Evolutionary conservation across 2,888 invertebrate genomes (phyloP).

Genomic region (Serrognathus titanus): DNA sequence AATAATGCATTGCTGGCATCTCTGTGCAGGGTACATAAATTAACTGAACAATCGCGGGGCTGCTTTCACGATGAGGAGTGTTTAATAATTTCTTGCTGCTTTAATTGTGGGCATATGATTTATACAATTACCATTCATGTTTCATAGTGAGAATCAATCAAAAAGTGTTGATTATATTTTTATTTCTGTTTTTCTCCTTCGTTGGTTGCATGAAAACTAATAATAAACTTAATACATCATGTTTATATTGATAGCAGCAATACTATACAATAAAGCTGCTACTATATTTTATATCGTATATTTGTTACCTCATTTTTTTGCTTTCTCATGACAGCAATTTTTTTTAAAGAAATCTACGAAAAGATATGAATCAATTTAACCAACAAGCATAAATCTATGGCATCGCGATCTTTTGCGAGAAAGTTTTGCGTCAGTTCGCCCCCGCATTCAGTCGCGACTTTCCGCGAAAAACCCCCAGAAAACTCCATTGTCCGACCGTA

Average conservation of each 20-base stretch:
- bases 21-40: conserved; percentile 13
- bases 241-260: too few relatives aligned
- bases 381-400: conserved; percentile 33
- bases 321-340: too few relatives aligned
- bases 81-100: not conserved
- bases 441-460: conserved; percentile 21
- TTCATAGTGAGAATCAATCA: not conserved
- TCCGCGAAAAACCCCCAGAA: conserved; percentile 26
- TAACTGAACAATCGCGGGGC: conserved; percentile 11
- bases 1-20: conserved; percentile 13
- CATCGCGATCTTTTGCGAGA: conserved; percentile 30
- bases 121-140: not conserved
- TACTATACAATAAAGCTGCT: too few relatives aligned
- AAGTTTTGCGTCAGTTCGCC: conserved; percentile 29
- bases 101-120: not conserved
- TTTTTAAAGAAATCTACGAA: conserved; percentile 7
- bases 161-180: too few relatives aligned
- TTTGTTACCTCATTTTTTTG: too few relatives aligned
- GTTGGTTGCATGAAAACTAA: too few relatives aligned
- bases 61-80: not conserved
- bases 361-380: conserved; percentile 26
- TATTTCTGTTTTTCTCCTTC: too few relatives aligned
- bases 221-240: too few relatives aligned
- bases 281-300: too few relatives aligned
- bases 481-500: conserved; percentile 30